Conservation (phyloP, 2,113 vertebrate genomes). For the Rhinogobius similis region DNA sequence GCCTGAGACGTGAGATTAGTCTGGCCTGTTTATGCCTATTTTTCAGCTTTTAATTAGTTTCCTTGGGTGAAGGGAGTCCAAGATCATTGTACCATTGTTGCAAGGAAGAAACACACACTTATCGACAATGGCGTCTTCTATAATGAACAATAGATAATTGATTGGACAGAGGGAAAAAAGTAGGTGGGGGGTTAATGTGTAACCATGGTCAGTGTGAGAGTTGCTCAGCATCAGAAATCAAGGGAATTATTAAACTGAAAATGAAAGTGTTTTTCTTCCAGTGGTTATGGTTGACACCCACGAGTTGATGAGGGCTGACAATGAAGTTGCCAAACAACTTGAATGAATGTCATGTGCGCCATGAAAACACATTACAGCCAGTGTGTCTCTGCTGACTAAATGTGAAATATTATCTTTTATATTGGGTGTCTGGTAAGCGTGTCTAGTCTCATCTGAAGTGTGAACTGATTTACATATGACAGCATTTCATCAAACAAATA, state of each 20-base stretch:
- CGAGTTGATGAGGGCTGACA: too few species aligned
- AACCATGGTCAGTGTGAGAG: background rate
- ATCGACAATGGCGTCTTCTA: background rate
- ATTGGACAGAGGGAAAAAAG: background rate
- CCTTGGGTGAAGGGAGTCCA: conserved; percentile 4
- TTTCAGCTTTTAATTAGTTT: conserved; percentile 15
- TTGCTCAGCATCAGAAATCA: background rate
- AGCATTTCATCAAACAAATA: too few species aligned
- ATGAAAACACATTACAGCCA: too few species aligned
- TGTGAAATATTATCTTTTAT: too few species aligned
- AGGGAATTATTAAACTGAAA: background rate
- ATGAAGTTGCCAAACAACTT: too few species aligned
- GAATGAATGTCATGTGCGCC: too few species aligned
- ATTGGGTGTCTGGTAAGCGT: too few species aligned
- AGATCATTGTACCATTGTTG: conserved; percentile 4
- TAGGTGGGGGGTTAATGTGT: background rate
- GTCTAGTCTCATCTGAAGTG: too few species aligned
- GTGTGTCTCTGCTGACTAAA: too few species aligned
- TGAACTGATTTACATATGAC: too few species aligned
- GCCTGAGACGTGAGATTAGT: conserved; percentile 7
- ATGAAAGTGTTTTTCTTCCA: too few species aligned
- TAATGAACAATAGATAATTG: conserved; percentile 9
- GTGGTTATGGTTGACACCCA: too few species aligned
- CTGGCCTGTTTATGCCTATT: conserved; percentile 2
- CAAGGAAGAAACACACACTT: background rate